Base-by-base conservation (phyloP, 2,113 vertebrate species). In the Sialia sialis region DNA sequence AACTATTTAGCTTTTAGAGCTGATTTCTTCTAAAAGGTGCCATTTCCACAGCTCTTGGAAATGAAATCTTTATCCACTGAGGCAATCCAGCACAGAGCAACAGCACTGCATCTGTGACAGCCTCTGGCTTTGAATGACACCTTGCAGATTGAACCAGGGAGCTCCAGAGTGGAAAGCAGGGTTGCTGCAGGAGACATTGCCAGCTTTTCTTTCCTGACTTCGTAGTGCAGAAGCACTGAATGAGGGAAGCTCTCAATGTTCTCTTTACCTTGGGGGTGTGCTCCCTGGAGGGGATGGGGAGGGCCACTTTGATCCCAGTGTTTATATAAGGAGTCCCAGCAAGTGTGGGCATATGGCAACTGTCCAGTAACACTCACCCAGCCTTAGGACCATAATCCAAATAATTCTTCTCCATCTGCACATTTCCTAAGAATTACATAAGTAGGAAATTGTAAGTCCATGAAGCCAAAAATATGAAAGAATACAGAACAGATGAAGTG, bases 401-500 rank as follows among this genome's bases (percentile, higher is more conserved):
- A 23, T 51, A 60, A 44, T 55, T 75, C 41, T 83, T 89, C 63
- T 84, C 85, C 54, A 73, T 94, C 78, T 39, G 17, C 74, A 43
- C 4, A 1, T 29, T 94, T 93, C 29, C 38, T 43, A 30, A 66
- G 77, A 89, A 26, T 94, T 97, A 89, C 11, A 7, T 82, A 95
- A 94, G 62, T 77, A 82, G 46, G 87, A 93, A 93, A 89, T 75
- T 59, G 1, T 63, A 89, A 84, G 68, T 21, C 29, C 49, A 25
- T 19, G 68, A 79, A 92, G 74, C 84, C 70, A 85, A 96, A 95
- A 87, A 80, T 89, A 74, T 63, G 70, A 85, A 87, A 91, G 78
- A 96, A 91, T 85, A 32, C 46, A 83, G 89, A 95, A 85, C 93
- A 93, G 78, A 95, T 82, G 84, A 95, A 93, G 87, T 76, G 94